Conservation (phyloP, 2,888 invertebrate genomes). For the Cartodere bifasciata region DNA sequence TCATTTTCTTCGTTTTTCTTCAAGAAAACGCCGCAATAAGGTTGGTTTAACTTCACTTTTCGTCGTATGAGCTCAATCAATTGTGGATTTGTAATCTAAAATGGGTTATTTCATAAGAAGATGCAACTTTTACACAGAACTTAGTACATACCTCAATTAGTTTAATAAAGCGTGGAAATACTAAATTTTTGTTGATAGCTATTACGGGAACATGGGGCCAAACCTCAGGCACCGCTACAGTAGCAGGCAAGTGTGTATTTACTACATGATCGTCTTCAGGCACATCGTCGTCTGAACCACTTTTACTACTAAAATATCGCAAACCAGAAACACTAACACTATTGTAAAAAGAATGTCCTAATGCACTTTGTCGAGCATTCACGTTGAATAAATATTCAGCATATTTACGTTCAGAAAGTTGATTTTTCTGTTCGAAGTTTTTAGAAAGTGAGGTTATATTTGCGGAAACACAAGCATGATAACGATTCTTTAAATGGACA, state of each 20-base stretch:
- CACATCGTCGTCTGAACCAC: slow-evolving; percentile 18
- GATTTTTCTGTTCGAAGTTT: no score
- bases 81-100: slow-evolving; percentile 70
- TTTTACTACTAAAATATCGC: no score
- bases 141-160: slow-evolving; percentile 66
- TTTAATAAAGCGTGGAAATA: slow-evolving; percentile 97
- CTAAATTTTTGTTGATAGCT: slow-evolving; percentile 86
- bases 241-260: slow-evolving; percentile 60
- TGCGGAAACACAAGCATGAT: no score
- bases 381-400: no score
- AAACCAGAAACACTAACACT: no score
- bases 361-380: no score
- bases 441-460: no score
- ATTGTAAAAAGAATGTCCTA: no score
- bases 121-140: background rate
- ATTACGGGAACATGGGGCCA: slow-evolving; percentile 96
- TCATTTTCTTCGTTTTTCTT: slow-evolving; percentile 85
- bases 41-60: slow-evolving; percentile 91
- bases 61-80: slow-evolving; percentile 81
- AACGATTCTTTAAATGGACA: no score
- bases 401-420: no score
- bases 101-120: slow-evolving; percentile 12
- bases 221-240: slow-evolving; percentile 87
- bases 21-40: slow-evolving; percentile 94
- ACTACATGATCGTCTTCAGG: slow-evolving; percentile 32